Evolutionary conservation across 2,888 invertebrate genomes (phyloP), one percentile per base, ranked within the genome.

Genomic region (Diloba caeruleocephala): DNA sequence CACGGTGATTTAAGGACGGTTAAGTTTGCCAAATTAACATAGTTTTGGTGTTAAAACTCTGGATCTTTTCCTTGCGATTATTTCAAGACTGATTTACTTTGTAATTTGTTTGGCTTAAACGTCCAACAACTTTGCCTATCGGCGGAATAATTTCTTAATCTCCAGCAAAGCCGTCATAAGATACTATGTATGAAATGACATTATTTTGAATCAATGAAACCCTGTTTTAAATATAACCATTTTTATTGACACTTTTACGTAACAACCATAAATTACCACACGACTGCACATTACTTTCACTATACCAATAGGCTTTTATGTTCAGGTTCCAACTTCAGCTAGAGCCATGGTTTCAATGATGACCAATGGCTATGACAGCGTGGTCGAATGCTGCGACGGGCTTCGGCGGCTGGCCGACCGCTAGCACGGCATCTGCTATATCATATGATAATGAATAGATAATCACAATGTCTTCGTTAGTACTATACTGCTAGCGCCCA

Each of bases 311-410:
- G 17, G 44, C 26, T 46, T 15, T 1, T 5, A 17, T 28, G 5
- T 28, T 25, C 15, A 13, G 23, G 39, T 38, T 7, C 23, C 5
- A 34, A 37, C 13, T 5, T 10, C 26, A 39, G 38, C 14, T 15
- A 12, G 8, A 43, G 10, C 12, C 37, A 36, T 8, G 14, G 12
- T 19, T 60, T 64, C 43, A 57, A 44, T 62, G 62, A 42, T 50
- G 31, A 8, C 89, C 88, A 4, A 92, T 65, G 4, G 86, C 87
- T 57, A 93, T 90, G 12, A 84, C 82, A 14, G 92, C 92, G 65
- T 90, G 87, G 63, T 92, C 92, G 48, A 93, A 93, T 1, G 90
- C 88, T 38, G 89, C 88, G 4, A 93, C 65, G n/a, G 93, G 92
- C 10, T 60, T 62, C n/a, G 92, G 92, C 1, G 92, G 93, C 65